Percentiles rank a stretch among this genome's conserved stretches.
These are phyloP conservation scores for Gymnosoma rotundatum DNA, from an alignment of 2,888 invertebrate species.

Conservation along the genomic window DNA sequence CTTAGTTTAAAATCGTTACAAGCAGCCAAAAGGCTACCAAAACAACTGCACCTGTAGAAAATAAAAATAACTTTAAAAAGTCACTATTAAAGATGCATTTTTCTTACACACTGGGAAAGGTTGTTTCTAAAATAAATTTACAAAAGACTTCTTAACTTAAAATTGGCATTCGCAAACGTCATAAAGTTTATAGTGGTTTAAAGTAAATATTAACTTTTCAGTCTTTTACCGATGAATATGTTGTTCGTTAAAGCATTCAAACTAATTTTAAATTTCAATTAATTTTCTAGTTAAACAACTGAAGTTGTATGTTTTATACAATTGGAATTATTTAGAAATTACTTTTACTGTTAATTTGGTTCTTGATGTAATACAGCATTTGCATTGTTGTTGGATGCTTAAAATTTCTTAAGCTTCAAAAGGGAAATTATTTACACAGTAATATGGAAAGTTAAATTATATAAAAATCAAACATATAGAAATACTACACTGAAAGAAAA, in stretches of 20 bases:
- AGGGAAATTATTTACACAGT: neutral
- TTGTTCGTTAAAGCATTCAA: neutral
- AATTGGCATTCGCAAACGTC: conserved; percentile 49
- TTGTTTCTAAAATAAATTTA: conserved; percentile 27
- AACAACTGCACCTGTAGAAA: conserved; percentile 17
- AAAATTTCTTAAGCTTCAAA: neutral
- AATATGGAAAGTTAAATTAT: too few relatives aligned
- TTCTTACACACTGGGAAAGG: neutral
- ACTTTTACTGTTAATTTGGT: neutral
- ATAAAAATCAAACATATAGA: too few relatives aligned
- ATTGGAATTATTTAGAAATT: neutral
- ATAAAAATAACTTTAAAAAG: conserved; percentile 17
- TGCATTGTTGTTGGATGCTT: neutral
- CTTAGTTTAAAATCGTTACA: conserved; percentile 51
- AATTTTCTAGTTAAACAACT: neutral
- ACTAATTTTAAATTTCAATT: conserved; percentile 21
- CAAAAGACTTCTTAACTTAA: conserved; percentile 46
- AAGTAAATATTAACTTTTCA: conserved; percentile 28
- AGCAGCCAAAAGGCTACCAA: neutral
- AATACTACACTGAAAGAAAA: too few relatives aligned
- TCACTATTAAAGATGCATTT: conserved; percentile 33
- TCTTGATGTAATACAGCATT: neutral
- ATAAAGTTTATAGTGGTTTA: conserved; percentile 47
- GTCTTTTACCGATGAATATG: neutral
- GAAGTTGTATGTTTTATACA: too few relatives aligned